Evolutionary conservation across 2,888 invertebrate genomes (phyloP), one percentile per base, ranked within the genome.

Genomic region (Drosophila putrida): DNA sequence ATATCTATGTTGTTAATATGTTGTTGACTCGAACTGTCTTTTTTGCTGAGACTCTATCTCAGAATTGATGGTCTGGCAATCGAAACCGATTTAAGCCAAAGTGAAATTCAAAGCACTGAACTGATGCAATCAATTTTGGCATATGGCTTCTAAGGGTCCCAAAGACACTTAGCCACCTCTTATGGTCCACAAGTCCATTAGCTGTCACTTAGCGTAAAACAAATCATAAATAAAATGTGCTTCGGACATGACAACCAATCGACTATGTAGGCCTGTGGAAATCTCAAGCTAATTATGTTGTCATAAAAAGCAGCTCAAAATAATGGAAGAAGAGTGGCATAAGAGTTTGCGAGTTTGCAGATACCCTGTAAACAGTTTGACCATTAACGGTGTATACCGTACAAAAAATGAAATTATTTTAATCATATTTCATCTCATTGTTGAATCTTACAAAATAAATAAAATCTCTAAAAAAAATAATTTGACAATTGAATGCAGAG

Each of bases 191-290:
- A 57, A 58, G 75, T 65, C 84, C 78, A 82, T 87, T 86, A 86
- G 78, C 81, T 69, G 71, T 83, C 71, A 83, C 77, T 81, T 80
- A 77, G 80, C 70, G 74, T 77, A 71, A 81, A 80, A 54, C 62
- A 83, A 74, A 86, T 78, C 87, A 86, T 81, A 80, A 77, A 83
- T 66, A 62, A 74, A 70, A 63, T 51, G 78, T 67, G 55, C 46
- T 50, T 62, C 8, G 43, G 62, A 44, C 71, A 33, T 62, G 67
- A 59, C 72, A 62, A 44, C 71, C 71, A 54, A 65, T 69, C 35
- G 74, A 31, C 65, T 33, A 50, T 44, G 39, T 33, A 50, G 38
- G 39, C 50, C 49, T 51, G 27, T 27, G 54, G 51, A 28, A 50
- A 69, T 36, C 61, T 60, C 57, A 25, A 49, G 51, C 69, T 84